phyloP scores from a whole-genome alignment of 2,113 vertebrate species.

The Parotia lawesii region DNA sequence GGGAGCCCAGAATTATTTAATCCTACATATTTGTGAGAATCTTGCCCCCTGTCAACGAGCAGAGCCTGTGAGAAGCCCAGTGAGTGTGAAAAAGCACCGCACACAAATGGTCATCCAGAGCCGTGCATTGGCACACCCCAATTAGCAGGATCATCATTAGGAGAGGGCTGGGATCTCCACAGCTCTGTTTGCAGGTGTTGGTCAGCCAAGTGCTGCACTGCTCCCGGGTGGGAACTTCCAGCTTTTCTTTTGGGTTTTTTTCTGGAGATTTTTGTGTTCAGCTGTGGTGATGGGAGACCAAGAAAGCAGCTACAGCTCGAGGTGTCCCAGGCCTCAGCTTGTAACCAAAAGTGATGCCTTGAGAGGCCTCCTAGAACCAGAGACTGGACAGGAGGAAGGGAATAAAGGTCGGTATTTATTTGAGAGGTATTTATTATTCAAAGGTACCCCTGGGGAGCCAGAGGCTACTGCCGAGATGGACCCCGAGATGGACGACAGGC shows the following conservation, averaged over 20 bases:
- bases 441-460: no score
- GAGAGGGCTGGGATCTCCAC: background rate
- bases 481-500: no score
- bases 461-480: no score
- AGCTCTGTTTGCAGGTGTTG: background rate
- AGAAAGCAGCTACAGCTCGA: background rate
- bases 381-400: no score
- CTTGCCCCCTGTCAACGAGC: background rate
- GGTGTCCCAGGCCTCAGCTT: background rate
- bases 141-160: background rate
- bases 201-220: background rate
- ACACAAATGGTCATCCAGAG: background rate
- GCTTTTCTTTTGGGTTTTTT: background rate
- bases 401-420: no score
- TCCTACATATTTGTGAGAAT: background rate
- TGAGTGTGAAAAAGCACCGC: background rate
- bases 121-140: background rate
- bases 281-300: background rate
- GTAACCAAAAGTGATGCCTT: background rate
- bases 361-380: no score
- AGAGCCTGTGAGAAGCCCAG: background rate
- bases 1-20: background rate
- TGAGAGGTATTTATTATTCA: no score
- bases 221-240: background rate
- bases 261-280: background rate